Evolutionary conservation across 2,113 vertebrate genomes (phyloP).

Genomic region (Pseudolaguvia tuberculata): DNA sequence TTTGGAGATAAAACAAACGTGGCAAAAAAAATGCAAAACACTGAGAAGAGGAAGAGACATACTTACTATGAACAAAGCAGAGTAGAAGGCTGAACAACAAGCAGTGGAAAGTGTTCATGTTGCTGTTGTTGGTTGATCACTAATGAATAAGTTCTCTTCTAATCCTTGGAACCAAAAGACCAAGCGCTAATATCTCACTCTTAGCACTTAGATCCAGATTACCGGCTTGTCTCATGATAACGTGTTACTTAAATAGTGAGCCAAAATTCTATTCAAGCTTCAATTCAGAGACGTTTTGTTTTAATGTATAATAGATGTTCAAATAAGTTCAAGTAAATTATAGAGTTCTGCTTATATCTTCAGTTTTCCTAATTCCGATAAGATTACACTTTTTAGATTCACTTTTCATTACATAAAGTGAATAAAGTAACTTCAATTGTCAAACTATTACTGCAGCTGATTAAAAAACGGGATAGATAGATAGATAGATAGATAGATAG

Average conservation of each 20-base stretch:
- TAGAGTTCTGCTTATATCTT: background rate
- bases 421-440: background rate
- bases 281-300: background rate
- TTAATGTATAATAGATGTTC: background rate
- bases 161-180: constrained; percentile 69
- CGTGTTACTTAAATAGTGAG: constrained; percentile 24
- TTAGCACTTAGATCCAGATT: constrained; percentile 61
- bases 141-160: constrained; percentile 67
- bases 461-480: background rate
- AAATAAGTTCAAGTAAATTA: background rate
- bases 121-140: constrained; percentile 58
- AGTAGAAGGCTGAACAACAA: constrained; percentile 62
- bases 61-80: constrained; percentile 62
- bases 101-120: constrained; percentile 68
- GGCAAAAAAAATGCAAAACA: background rate
- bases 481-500: too few relatives aligned
- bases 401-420: background rate
- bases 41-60: background rate
- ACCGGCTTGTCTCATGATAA: constrained; percentile 57
- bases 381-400: too few relatives aligned
- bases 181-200: constrained; percentile 65
- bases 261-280: background rate
- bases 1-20: background rate
- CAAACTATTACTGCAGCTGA: background rate
- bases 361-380: background rate